Evolutionary conservation across 2,888 invertebrate genomes (phyloP), one percentile per base, ranked within the genome.

Genomic region (Eristalinus sepulchralis): DNA sequence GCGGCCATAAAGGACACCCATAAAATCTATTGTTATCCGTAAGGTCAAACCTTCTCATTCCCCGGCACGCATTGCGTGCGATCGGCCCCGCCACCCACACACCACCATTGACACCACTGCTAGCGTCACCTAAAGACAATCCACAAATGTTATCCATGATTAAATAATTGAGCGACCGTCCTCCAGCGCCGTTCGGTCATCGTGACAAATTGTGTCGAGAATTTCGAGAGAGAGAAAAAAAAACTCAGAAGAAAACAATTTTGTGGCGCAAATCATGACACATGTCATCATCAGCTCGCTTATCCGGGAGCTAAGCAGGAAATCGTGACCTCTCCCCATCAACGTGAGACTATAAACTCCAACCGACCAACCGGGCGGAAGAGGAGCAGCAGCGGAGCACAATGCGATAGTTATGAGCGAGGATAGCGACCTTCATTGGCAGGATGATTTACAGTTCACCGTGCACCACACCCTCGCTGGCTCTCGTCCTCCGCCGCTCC

Each of bases 241-340:
- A n/a, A n/a, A n/a, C n/a, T n/a, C n/a, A n/a, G n/a, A 60, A n/a
- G n/a, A 33, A 36, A 33, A 31, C 31, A 39, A 8, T 22, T 55
- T 6, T 22, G 55, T 20, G 20, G 10, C 39, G 27, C 47, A 63
- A 67, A 82, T 72, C 57, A 53, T 73, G 64, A 70, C 73, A 79
- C 39, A 64, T 73, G 79, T 79, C 79, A 83, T 63, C 55, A 55
- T 83, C 67, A 73, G 82, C 27, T 17, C 39, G 22, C n/a, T 22
- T 57, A 39, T 59, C 5, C 22, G 34, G 5, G 27, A 67, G 11
- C 31, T 27, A 62, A 22, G 39, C 31, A 63, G n/a, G 34, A 64
- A 64, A 63, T 73, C 71, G 62, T 72, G 66, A 77, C 60, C 53
- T 72, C 67, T 67, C 17, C 70, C 62, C 31, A 83, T 77, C 39